Base-by-base conservation (phyloP, 92 coral and sea anemone genomes). In the Siderastrea siderea region DNA sequence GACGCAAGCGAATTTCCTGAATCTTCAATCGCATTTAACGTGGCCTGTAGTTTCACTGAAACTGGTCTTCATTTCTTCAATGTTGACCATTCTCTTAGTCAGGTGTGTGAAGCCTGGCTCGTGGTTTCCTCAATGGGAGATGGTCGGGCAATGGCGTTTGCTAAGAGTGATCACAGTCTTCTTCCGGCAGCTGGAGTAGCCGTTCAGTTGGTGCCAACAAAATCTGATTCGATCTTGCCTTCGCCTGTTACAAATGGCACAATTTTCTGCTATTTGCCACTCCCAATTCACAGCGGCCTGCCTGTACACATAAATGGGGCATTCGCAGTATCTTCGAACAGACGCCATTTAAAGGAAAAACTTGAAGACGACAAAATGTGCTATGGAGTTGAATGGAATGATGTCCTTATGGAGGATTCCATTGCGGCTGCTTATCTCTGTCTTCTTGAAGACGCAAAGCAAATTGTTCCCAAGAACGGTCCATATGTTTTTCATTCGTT, bases 101-200 rank as follows among this genome's bases (percentile, higher is more conserved):
- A 80, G 12, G 77, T 49, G 15, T 13, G 43, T n/a, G 70, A 15
- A 47, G 47, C 81, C 0, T 96, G 99, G 99, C 87, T 94, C n/a
- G 93, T 96, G 13, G 80, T 91, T 17, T 93, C 95, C 68, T 79
- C 92, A 66, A 88, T 95, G 85, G 99, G 97, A 16, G 78, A 75
- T 49, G 96, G 91, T 26, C 53, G 38, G 55, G 86, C 94, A 63
- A 47, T 92, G 61, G 46, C 77, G 59, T 75, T 93, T 75, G 86
- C 94, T 9, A 63, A 43, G 45, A 76, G 52, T 13, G 89, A 95
- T 71, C 67, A 83, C 52, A 93, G 94, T 57, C 86, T 96, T 7
- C 57, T 92, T 54, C 96, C 99, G 26, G 79, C 95, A 43, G 99
- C 95, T 38, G 99, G 98, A 10, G 96, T 91, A 43, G 99, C 98